Evolutionary conservation across 2,888 invertebrate species (phyloP), one percentile per base, ranked within the genome.

Genomic region (Nasonia oneida): DNA sequence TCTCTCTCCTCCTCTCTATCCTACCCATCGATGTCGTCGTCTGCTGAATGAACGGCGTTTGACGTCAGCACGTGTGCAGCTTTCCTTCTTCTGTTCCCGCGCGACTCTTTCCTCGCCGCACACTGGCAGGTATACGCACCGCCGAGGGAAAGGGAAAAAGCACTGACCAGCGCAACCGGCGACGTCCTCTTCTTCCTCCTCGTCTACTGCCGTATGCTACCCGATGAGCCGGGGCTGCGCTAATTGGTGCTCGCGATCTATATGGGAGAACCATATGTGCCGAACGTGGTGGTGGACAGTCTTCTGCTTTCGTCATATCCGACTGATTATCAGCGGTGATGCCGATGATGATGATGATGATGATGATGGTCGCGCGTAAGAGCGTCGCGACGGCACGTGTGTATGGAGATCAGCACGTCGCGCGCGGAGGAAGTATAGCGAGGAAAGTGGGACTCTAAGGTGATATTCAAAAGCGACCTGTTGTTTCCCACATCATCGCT

Each of bases 131-230:
- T 8, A 64, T 23, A 18, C 6, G 15, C 53, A 29, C 29, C 29
- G 29, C 29, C 29, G 18, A 18, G 53, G 53, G 53, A 53, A 82
- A 76, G 67, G 76, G 53, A 37, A 10, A 75, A 82, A 82, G 75
- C 75, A 75, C 81, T 75, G 81, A 75, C 61, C 75, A 39, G 76
- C 76, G 76, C 76, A 75, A 82, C 67, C 53, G 37, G 71, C 39
- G 70, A 14, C 23, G 50, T 53, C 79, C 12, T 64, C 39, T n/a
- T 47, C 33, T 12, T 18, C 37, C 23, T 39, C 18, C 29, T 47
- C 61, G 10, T 37, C 39, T 61, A 12, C 61, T 29, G 15, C 29
- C 67, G 39, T 6, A 18, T 29, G 61, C 64, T 23, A 47, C 74
- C 53, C 53, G 53, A 37, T 37, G 37, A 53, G 53, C 18, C 3